phyloP scores from a whole-genome alignment of 2,888 invertebrate species.

The Agrochola circellaris region DNA sequence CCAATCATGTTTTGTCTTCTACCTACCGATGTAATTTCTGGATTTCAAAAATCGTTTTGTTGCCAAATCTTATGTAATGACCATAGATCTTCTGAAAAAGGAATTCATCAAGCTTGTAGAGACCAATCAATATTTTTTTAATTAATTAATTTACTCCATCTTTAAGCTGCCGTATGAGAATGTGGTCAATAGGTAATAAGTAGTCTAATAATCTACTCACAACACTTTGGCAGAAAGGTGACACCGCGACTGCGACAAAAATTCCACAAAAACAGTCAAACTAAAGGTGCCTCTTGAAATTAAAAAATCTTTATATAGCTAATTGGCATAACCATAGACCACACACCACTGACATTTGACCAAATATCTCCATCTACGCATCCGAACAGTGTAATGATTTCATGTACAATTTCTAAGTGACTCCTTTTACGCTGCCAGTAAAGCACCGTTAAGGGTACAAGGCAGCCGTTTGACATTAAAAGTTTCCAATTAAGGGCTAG shows the following conservation, averaged over 20 bases:
- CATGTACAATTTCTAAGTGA: conserved; percentile 65
- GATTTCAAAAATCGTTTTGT: not conserved
- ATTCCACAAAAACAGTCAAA: not conserved
- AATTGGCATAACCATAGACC: conserved; percentile 43
- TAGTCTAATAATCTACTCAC: too few relatives aligned
- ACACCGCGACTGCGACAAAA: not conserved
- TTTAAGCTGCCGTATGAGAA: not conserved
- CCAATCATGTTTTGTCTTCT: not conserved
- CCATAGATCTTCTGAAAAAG: not conserved
- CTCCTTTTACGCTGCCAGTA: conserved; percentile 54
- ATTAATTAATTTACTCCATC: not conserved
- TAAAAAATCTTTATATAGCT: conserved; percentile 10
- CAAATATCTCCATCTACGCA: conserved; percentile 61
- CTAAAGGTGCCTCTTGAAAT: not conserved
- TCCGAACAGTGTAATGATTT: conserved; percentile 55
- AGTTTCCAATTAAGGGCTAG: conserved; percentile 74
- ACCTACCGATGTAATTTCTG: too few relatives aligned
- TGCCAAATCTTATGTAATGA: not conserved
- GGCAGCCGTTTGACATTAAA: conserved; percentile 71
- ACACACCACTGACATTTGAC: conserved; percentile 52
- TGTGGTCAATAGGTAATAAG: not conserved
- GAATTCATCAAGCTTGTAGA: not conserved
- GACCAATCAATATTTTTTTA: not conserved
- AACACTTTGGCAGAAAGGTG: not conserved
- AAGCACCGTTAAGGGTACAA: conserved; percentile 60